Evolutionary conservation across 2,888 invertebrate species (phyloP).

Genomic region (Troilus luridus): DNA sequence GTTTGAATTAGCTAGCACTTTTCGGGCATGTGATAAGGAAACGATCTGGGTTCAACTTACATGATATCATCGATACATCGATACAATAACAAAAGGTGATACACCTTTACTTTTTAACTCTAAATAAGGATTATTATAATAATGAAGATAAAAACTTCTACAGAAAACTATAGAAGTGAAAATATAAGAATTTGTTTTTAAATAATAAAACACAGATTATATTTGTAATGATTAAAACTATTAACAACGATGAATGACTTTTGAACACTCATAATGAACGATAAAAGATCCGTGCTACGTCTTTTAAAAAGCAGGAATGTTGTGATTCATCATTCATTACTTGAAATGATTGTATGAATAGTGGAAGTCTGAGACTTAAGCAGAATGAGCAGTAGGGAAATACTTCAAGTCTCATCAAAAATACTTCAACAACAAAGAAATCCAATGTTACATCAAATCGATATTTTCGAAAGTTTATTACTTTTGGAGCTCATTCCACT

Average conservation of each 20-base stretch:
- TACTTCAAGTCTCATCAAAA: no score
- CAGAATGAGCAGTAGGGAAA: no score
- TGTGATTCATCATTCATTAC: neutral
- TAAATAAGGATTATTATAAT: neutral
- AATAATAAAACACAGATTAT: neutral
- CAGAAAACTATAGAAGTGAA: no score
- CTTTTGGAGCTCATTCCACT: no score
- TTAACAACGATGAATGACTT: neutral
- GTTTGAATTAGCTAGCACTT: slow-evolving; percentile 47
- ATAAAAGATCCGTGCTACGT: neutral
- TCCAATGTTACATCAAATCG: no score
- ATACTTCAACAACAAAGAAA: no score
- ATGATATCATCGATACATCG: neutral
- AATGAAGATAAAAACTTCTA: no score
- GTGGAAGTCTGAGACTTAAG: no score
- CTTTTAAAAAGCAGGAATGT: neutral
- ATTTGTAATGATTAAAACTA: no score
- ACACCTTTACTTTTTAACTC: neutral
- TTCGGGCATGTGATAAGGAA: slow-evolving; percentile 23
- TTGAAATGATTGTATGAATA: neutral
- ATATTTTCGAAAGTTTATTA: no score
- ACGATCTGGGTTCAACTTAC: neutral
- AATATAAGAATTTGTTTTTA: no score
- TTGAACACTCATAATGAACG: neutral
- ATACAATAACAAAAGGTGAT: neutral